Evolutionary conservation across 2,113 vertebrate genomes (phyloP).

Genomic region (Amphiprion ocellaris): DNA sequence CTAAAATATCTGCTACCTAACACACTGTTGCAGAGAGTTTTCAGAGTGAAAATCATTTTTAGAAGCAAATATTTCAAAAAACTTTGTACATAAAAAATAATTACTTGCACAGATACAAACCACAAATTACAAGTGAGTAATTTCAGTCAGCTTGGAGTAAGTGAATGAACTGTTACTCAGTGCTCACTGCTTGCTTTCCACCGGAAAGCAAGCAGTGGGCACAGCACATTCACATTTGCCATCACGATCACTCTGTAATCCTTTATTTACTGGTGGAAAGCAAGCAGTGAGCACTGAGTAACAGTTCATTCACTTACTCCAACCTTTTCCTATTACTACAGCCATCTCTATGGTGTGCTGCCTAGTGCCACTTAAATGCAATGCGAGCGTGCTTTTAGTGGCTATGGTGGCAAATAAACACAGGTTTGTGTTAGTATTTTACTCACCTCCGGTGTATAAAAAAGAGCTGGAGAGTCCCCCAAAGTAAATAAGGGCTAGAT

Average conservation of each 20-base stretch:
- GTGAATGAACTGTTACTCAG: background rate
- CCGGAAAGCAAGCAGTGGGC: too few species aligned
- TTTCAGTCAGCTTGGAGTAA: background rate
- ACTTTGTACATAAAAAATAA: too few species aligned
- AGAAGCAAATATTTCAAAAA: background rate
- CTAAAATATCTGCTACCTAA: background rate
- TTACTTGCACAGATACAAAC: background rate
- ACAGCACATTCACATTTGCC: too few species aligned
- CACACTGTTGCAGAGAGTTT: background rate
- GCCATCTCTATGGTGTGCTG: background rate
- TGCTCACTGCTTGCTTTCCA: too few species aligned
- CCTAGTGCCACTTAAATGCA: background rate
- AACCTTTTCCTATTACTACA: too few species aligned
- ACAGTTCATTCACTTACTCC: background rate
- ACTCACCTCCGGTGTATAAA: slow-evolving; percentile 97
- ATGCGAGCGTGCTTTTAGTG: background rate
- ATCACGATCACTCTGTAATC: too few species aligned
- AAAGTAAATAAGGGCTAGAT: slow-evolving; percentile 96
- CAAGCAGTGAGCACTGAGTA: too few species aligned
- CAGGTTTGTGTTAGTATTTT: background rate
- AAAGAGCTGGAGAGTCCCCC: slow-evolving; percentile 98
- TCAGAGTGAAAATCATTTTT: background rate
- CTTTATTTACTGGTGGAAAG: too few species aligned
- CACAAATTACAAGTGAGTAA: background rate
- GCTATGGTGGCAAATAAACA: background rate